Percentiles rank a stretch among this genome's conserved stretches.
These are phyloP conservation scores for Spilosoma lubricipeda DNA, from an alignment of 2,888 invertebrate species.

Conservation along the genomic window DNA sequence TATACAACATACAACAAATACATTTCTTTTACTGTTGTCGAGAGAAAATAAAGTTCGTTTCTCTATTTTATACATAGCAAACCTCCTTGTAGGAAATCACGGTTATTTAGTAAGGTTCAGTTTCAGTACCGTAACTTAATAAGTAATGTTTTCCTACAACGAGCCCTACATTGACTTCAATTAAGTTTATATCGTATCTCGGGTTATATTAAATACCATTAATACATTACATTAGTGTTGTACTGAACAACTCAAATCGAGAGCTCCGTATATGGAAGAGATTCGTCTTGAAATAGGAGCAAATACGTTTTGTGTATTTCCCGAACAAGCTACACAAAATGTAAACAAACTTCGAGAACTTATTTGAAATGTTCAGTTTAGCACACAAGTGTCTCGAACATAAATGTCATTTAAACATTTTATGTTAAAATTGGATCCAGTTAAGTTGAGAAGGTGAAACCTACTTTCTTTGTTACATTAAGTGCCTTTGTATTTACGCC, in stretches of 20 bases:
- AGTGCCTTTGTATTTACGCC: not conserved
- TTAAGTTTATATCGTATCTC: not conserved
- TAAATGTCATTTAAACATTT: conserved; percentile 31
- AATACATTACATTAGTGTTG: not conserved
- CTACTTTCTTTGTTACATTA: no score
- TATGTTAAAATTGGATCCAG: conserved; percentile 11
- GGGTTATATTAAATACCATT: not conserved
- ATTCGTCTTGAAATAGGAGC: not conserved
- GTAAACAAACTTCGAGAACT: conserved; percentile 4
- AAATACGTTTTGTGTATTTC: not conserved
- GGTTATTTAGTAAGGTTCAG: not conserved
- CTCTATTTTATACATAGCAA: conserved; percentile 13
- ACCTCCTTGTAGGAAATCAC: conserved; percentile 33
- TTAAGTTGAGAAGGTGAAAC: not conserved
- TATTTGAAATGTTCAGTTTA: conserved; percentile 11
- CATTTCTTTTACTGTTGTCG: not conserved
- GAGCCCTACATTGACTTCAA: not conserved
- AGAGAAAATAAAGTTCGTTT: not conserved
- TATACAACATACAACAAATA: not conserved
- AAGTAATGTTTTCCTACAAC: not conserved
- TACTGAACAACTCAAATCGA: not conserved
- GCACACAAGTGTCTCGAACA: conserved; percentile 20
- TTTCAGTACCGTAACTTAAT: not conserved
- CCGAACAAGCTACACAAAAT: not conserved
- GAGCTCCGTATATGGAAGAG: not conserved